Evolutionary conservation across 1,140 invertebrate genomes (phyloP).

Genomic region (Zaprionus capensis): DNA sequence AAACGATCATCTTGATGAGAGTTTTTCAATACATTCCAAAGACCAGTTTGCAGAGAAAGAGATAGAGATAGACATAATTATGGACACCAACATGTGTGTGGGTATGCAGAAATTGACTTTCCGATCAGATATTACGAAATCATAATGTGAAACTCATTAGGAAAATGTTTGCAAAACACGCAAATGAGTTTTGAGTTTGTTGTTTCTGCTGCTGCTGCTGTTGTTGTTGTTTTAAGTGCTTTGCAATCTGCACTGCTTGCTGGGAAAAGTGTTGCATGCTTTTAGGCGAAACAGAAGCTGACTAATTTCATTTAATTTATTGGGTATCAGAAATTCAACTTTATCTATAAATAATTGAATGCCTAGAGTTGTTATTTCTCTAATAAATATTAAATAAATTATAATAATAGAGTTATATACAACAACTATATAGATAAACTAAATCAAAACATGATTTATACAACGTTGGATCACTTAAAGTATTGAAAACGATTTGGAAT

Average conservation of each 20-base stretch:
- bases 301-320: background rate
- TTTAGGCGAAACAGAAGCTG: constrained; percentile 39
- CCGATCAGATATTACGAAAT: background rate
- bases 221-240: background rate
- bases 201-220: background rate
- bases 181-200: background rate
- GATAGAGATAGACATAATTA: background rate
- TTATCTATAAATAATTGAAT: too few relatives aligned
- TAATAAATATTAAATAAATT: too few relatives aligned
- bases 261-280: constrained; percentile 35
- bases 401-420: too few relatives aligned
- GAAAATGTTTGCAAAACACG: constrained; percentile 2
- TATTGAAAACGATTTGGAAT: constrained; percentile 12
- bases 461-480: background rate
- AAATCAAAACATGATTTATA: background rate
- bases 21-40: background rate
- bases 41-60: background rate
- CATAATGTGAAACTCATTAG: constrained; percentile 5
- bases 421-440: too few relatives aligned
- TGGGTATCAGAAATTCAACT: too few relatives aligned
- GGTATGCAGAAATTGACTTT: constrained; percentile 5
- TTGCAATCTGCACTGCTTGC: constrained; percentile 35
- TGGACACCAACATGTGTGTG: background rate
- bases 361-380: too few relatives aligned
- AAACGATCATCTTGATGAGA: background rate